Conservation (phyloP, 2,113 vertebrate genomes). For the Cariama cristata region DNA sequence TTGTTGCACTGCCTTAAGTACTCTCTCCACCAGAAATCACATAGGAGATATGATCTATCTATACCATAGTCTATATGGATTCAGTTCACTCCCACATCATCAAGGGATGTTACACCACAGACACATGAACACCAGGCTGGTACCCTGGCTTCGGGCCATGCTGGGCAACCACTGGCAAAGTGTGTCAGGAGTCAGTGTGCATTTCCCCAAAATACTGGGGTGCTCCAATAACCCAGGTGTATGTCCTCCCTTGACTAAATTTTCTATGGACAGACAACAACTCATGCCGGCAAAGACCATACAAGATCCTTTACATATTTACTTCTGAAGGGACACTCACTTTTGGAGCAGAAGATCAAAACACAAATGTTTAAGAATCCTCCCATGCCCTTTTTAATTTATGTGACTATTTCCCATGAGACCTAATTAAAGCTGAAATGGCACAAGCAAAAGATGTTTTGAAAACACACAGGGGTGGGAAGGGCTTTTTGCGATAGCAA, state of each 20-base stretch:
- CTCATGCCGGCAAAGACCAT: not conserved
- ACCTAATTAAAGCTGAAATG: constrained; percentile 43
- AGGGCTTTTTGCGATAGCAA: not conserved
- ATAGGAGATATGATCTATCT: not conserved
- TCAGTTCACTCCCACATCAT: not conserved
- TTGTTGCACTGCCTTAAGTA: not conserved
- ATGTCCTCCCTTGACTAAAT: not conserved
- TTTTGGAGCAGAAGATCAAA: not conserved
- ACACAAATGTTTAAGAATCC: not conserved
- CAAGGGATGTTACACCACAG: not conserved
- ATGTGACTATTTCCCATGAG: not conserved
- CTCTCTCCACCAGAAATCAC: not conserved
- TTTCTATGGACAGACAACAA: not conserved
- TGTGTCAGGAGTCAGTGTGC: accelerated
- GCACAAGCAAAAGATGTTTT: constrained; percentile 21
- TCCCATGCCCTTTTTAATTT: not conserved
- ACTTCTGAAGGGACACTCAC: not conserved
- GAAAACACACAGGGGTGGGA: not conserved
- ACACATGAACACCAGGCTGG: accelerated
- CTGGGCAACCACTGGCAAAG: not conserved
- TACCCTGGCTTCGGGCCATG: no score
- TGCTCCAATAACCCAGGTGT: not conserved
- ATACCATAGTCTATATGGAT: not conserved
- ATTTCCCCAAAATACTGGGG: not conserved
- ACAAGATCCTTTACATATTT: not conserved